Evolutionary conservation across 2,888 invertebrate genomes (phyloP).

Genomic region (Pterostichus madidus): DNA sequence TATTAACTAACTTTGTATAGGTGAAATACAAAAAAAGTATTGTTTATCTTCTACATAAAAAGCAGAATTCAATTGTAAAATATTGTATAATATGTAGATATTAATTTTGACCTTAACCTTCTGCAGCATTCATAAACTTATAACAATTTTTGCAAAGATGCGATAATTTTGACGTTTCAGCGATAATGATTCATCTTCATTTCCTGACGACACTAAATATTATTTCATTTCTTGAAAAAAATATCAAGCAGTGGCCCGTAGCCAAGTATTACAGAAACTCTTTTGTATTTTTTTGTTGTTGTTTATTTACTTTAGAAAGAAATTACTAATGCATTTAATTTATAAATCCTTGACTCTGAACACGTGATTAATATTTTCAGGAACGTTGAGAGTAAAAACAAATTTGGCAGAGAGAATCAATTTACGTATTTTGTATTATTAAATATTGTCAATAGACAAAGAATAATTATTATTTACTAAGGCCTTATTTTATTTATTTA

Average conservation of each 20-base stretch:
- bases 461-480: background rate
- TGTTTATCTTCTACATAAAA: no score
- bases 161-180: constrained; percentile 30
- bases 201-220: constrained; percentile 9
- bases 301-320: background rate
- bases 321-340: no score
- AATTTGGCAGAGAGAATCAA: no score
- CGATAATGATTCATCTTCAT: constrained; percentile 16
- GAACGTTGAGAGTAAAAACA: no score
- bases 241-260: background rate
- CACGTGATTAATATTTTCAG: no score
- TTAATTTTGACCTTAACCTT: constrained; percentile 15
- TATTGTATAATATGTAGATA: constrained; percentile 17
- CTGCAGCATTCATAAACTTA: background rate
- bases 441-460: background rate
- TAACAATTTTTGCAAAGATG: constrained; percentile 22
- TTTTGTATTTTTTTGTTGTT: background rate
- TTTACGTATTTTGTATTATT: no score
- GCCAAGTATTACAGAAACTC: constrained; percentile 13
- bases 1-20: no score
- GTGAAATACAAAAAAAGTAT: no score
- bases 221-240: background rate
- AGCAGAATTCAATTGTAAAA: background rate
- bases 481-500: no score
- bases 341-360: no score